These are phyloP conservation scores for Stenodera caucasica DNA, from an alignment of 2,888 invertebrate genomes.

Conservation along the genomic window DNA sequence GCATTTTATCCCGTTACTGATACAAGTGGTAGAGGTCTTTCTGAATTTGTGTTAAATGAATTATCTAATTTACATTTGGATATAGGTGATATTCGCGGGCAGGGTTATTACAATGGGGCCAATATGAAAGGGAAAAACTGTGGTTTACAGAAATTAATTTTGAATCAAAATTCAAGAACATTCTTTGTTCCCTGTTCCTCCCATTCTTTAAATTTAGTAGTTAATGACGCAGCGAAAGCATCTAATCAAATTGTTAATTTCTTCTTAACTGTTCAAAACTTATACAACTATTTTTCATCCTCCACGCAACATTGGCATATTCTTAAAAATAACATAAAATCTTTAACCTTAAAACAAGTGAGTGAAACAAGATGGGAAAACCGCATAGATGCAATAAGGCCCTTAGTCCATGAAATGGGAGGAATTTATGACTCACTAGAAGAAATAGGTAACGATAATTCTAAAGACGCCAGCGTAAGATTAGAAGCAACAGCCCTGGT, in stretches of 20 bases:
- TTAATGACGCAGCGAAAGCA: constrained; percentile 35
- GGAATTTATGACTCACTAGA: constrained; percentile 31
- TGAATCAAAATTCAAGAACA: constrained; percentile 32
- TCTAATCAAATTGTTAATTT: constrained; percentile 27
- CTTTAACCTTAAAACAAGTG: constrained; percentile 31
- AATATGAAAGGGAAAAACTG: constrained; percentile 35
- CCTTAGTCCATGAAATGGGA: constrained; percentile 15
- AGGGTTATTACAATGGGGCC: constrained; percentile 31
- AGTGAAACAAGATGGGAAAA: constrained; percentile 27
- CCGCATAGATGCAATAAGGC: constrained; percentile 24
- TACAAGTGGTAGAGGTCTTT: not conserved
- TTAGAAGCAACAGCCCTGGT: constrained; percentile 27
- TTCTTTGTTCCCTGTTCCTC: constrained; percentile 38
- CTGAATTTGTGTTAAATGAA: too few species aligned
- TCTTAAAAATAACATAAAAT: constrained; percentile 28
- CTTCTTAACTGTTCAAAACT: constrained; percentile 35
- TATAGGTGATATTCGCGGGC: constrained; percentile 24
- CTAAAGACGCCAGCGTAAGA: constrained; percentile 27
- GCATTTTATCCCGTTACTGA: not conserved
- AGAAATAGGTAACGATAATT: constrained; percentile 27
- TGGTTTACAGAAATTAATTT: constrained; percentile 33
- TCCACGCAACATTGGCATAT: constrained; percentile 33
- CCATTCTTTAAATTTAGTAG: constrained; percentile 38
- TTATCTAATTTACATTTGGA: not conserved
- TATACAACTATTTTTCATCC: constrained; percentile 37